Evolutionary conservation across 1,140 invertebrate species (phyloP).

Genomic region (Colletes latitarsis): DNA sequence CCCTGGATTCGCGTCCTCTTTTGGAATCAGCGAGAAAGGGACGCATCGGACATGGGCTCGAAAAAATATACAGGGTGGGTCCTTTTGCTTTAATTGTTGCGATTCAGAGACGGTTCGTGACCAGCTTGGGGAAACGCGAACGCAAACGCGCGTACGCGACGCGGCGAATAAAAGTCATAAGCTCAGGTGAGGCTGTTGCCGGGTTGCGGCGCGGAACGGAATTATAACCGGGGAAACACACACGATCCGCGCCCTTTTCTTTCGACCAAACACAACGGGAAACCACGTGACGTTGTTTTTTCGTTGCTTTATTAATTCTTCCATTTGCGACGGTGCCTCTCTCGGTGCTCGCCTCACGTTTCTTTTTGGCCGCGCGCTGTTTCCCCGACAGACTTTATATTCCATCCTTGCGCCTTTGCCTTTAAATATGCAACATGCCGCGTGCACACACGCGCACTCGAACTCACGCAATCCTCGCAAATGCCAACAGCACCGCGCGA

Average conservation of each 20-base stretch:
- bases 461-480: not conserved
- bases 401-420: conserved; percentile 30
- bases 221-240: conserved; percentile 27
- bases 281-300: conserved; percentile 31
- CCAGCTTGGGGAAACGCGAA: conserved; percentile 59
- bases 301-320: conserved; percentile 50
- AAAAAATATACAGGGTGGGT: not conserved
- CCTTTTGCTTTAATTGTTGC: conserved; percentile 73
- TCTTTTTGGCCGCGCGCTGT: not conserved
- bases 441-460: not conserved
- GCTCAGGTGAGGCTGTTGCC: conserved; percentile 10
- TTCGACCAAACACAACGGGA: conserved; percentile 27
- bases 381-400: conserved; percentile 42
- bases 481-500: not conserved
- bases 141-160: conserved; percentile 4
- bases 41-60: no score
- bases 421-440: conserved; percentile 44
- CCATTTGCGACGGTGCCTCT: not conserved
- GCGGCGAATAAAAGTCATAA: conserved; percentile 63
- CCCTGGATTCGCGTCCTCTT: not conserved
- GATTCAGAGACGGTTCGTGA: conserved; percentile 71
- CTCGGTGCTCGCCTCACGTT: not conserved
- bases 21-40: not conserved
- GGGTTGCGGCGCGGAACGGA: conserved; percentile 20
- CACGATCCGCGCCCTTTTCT: conserved; percentile 14